These are phyloP conservation scores for Carlito syrichta DNA, from an alignment of 2,113 vertebrate genomes.

Conservation along the genomic window DNA sequence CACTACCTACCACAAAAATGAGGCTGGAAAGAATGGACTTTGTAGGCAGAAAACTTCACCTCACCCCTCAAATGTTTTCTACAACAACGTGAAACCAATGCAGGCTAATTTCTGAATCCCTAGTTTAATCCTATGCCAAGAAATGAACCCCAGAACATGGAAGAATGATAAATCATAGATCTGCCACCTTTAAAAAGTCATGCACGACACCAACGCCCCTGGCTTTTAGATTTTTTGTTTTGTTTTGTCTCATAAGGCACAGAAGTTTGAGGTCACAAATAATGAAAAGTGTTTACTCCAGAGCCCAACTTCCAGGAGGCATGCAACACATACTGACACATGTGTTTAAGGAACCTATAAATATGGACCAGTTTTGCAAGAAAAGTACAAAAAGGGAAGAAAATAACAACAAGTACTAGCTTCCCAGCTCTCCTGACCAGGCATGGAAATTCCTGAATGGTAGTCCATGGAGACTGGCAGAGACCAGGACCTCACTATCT, in stretches of 20 bases:
- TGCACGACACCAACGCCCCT: not conserved
- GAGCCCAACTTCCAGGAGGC: not conserved
- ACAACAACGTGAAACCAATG: not conserved
- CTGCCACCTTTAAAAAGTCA: not conserved
- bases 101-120: not conserved
- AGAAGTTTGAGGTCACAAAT: not conserved
- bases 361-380: not conserved
- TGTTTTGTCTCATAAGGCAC: not conserved
- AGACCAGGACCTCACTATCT: not conserved
- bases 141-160: not conserved
- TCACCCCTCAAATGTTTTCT: not conserved
- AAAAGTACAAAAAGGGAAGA: not conserved
- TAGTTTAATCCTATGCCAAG: not conserved
- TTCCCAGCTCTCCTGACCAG: not conserved
- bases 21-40: not conserved
- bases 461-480: fast-evolving
- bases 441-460: not conserved
- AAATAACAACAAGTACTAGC: not conserved
- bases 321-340: not conserved
- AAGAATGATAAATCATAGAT: not conserved
- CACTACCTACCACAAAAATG: not conserved
- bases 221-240: not conserved
- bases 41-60: not conserved
- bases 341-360: not conserved
- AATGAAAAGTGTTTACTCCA: not conserved